These are phyloP conservation scores for Melitaea athalia DNA, from an alignment of 2,888 invertebrate genomes.

Conservation along the genomic window DNA sequence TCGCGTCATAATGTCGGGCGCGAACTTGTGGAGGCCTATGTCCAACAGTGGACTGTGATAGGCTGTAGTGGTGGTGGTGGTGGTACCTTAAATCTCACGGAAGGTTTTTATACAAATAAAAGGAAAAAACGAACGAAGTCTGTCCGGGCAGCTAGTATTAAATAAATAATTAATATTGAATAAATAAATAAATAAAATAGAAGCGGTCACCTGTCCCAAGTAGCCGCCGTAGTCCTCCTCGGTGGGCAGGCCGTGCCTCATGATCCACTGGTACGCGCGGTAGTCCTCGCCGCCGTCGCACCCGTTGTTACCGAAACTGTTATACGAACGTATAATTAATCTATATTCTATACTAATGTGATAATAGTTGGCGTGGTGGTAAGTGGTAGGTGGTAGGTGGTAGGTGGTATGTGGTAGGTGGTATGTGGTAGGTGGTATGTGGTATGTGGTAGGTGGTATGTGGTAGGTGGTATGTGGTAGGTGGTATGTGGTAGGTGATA, in stretches of 20 bases:
- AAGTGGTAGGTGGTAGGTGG: background rate
- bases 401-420: background rate
- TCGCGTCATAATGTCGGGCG: too few relatives aligned
- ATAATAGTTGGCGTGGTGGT: too few relatives aligned
- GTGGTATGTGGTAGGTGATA: background rate
- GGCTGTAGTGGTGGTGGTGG: too few relatives aligned
- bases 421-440: background rate
- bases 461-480: background rate
- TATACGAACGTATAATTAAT: constrained; percentile 1
- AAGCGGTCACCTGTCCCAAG: constrained; percentile 82
- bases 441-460: background rate
- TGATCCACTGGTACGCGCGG: constrained; percentile 95
- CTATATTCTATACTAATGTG: too few relatives aligned
- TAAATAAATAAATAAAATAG: background rate
- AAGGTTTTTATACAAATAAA: too few relatives aligned
- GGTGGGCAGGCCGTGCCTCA: constrained; percentile 91
- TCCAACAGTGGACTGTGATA: too few relatives aligned
- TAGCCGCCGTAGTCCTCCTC: constrained; percentile 97
- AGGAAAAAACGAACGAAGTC: too few relatives aligned
- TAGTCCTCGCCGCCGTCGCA: constrained; percentile 99
- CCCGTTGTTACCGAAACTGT: constrained; percentile 94
- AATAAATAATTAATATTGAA: too few relatives aligned
- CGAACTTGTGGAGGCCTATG: too few relatives aligned
- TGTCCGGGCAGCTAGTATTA: too few relatives aligned
- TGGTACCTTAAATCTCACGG: too few relatives aligned